Evolutionary conservation across 2,113 vertebrate species (phyloP).

Genomic region (Phrynosoma platyrhinos): DNA sequence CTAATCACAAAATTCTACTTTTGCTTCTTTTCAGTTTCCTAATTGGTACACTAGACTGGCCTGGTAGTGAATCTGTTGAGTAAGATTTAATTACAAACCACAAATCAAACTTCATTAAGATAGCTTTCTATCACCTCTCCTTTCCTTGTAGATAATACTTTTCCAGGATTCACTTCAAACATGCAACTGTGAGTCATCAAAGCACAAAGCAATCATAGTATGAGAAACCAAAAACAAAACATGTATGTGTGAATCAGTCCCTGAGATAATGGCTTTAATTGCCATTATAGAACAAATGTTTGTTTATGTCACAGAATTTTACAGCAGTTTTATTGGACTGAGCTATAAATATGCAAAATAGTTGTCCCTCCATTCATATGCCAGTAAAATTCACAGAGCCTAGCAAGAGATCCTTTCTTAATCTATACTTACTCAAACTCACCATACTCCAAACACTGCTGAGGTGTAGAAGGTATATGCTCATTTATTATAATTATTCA

Average conservation of each 20-base stretch:
- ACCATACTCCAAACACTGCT: neutral
- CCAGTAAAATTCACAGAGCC: neutral
- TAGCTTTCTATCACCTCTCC: neutral
- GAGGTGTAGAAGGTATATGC: neutral
- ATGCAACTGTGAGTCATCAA: neutral
- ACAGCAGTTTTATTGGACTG: neutral
- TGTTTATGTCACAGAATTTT: neutral
- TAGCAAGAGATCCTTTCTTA: neutral
- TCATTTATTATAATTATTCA: conserved; percentile 9
- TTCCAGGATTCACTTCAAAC: neutral
- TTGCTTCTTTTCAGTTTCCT: too few species aligned
- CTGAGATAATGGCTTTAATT: neutral
- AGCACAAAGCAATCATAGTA: neutral
- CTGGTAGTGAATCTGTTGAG: too few species aligned
- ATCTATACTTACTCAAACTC: neutral
- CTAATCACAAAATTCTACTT: too few species aligned
- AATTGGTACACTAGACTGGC: too few species aligned
- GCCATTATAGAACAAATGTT: neutral
- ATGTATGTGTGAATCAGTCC: neutral
- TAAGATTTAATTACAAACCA: too few species aligned
- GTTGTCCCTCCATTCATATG: neutral
- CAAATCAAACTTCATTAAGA: too few species aligned
- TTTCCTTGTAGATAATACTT: neutral
- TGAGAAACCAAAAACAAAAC: neutral
- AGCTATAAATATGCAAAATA: neutral